These are phyloP conservation scores for Axis porcinus DNA, from an alignment of 2,113 vertebrate genomes.

Conservation along the genomic window DNA sequence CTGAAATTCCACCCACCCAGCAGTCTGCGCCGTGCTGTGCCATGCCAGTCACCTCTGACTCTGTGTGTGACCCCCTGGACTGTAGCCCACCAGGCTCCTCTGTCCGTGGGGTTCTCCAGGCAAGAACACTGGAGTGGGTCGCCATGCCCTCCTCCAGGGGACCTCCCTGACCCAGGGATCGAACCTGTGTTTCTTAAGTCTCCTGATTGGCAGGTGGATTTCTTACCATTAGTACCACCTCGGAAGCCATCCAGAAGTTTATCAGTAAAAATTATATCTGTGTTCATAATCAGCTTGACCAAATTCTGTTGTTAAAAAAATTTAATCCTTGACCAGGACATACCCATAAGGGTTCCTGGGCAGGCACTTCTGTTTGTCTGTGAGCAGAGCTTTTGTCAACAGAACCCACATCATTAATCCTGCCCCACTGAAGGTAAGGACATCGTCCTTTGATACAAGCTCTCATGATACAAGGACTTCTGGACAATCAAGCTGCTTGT, in stretches of 20 bases:
- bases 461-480: not conserved
- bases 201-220: not conserved
- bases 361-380: not conserved
- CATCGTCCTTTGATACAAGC: not conserved
- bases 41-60: not conserved
- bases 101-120: not conserved
- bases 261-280: not conserved
- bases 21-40: not conserved
- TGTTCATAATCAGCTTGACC: not conserved
- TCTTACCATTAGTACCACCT: not conserved
- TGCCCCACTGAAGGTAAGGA: not conserved
- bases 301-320: not conserved
- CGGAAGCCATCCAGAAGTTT: not conserved
- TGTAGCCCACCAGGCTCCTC: not conserved
- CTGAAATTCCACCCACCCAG: not conserved
- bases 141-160: not conserved
- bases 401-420: not conserved
- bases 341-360: not conserved
- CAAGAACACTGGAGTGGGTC: not conserved
- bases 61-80: fast-evolving
- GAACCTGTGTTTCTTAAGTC: not conserved
- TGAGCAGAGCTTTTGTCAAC: not conserved
- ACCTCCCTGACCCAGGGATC: not conserved
- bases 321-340: not conserved
- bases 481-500: not conserved